Conservation (phyloP, 1,140 invertebrate species). For the Tetragnatha versicolor region DNA sequence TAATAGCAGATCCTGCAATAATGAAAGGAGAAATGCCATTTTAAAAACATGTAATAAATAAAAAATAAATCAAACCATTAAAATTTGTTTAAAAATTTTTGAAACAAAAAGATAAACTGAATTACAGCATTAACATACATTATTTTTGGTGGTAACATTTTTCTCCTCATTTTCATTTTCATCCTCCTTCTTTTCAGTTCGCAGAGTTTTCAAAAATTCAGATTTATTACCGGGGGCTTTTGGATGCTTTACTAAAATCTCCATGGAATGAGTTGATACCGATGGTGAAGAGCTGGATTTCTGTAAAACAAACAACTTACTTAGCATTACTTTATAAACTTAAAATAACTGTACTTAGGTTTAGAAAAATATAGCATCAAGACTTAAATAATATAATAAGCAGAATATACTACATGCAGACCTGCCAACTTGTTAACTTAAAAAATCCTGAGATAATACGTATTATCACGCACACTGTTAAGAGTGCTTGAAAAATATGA, state of each 20-base stretch:
- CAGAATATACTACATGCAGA: too few relatives aligned
- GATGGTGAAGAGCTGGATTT: slow-evolving; percentile 58
- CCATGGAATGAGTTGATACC: slow-evolving; percentile 58
- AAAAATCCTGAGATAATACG: too few relatives aligned
- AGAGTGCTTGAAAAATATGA: too few relatives aligned
- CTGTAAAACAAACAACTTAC: slow-evolving; percentile 5
- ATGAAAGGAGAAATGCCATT: background rate
- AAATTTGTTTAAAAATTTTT: background rate
- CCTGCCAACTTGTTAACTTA: too few relatives aligned
- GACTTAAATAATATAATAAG: too few relatives aligned
- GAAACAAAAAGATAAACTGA: background rate
- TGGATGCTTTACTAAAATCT: slow-evolving; percentile 63
- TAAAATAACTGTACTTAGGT: background rate
- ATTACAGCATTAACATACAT: slow-evolving; percentile 6
- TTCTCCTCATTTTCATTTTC: slow-evolving; percentile 37
- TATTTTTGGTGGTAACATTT: slow-evolving; percentile 33
- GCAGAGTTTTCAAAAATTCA: slow-evolving; percentile 62
- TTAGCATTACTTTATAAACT: background rate
- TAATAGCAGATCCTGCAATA: too few relatives aligned
- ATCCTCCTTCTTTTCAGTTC: slow-evolving; percentile 58
- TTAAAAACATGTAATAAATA: background rate
- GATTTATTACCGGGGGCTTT: slow-evolving; percentile 63
- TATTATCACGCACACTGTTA: too few relatives aligned
- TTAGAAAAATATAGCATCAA: too few relatives aligned
- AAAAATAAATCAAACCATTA: background rate